phyloP scores from a whole-genome alignment of 2,797 vertebrate species.

The Carapus acus region DNA sequence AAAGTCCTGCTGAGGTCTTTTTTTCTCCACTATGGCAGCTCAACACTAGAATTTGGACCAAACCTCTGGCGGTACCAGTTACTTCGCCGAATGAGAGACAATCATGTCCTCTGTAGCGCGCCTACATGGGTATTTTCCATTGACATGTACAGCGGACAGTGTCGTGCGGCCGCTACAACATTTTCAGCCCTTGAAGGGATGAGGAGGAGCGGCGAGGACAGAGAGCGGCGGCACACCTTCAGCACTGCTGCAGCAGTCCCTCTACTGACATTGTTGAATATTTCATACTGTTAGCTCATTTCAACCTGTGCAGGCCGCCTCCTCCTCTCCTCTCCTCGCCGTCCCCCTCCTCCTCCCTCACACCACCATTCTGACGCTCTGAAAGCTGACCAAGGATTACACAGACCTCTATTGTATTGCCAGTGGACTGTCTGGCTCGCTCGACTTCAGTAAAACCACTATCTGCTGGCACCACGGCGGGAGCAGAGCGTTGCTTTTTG shows the following conservation, averaged over 20 bases:
- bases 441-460: slow-evolving; percentile 35
- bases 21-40: no score
- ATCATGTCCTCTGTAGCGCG: no score
- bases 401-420: slow-evolving; percentile 55
- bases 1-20: no score
- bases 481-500: slow-evolving; percentile 41
- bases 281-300: slow-evolving; percentile 40
- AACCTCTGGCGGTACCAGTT: no score
- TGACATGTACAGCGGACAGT: no score
- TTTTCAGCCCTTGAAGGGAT: neutral
- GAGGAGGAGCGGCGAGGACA: no score
- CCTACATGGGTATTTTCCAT: no score
- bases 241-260: slow-evolving; percentile 21
- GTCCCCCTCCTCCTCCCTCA: slow-evolving; percentile 4
- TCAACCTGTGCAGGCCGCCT: slow-evolving; percentile 27
- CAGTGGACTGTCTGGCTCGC: slow-evolving; percentile 47
- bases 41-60: no score
- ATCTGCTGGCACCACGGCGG: slow-evolving; percentile 47
- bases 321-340: slow-evolving; percentile 12
- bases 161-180: no score
- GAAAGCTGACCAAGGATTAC: slow-evolving; percentile 54
- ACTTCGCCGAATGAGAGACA: no score
- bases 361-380: slow-evolving; percentile 22
- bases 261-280: slow-evolving; percentile 45
- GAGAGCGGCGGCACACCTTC: slow-evolving; percentile 7